Percentiles rank a stretch among this genome's conserved stretches.
Conservation (phyloP, 1,140 invertebrate genomes). For the Anoplophora glabripennis region DNA sequence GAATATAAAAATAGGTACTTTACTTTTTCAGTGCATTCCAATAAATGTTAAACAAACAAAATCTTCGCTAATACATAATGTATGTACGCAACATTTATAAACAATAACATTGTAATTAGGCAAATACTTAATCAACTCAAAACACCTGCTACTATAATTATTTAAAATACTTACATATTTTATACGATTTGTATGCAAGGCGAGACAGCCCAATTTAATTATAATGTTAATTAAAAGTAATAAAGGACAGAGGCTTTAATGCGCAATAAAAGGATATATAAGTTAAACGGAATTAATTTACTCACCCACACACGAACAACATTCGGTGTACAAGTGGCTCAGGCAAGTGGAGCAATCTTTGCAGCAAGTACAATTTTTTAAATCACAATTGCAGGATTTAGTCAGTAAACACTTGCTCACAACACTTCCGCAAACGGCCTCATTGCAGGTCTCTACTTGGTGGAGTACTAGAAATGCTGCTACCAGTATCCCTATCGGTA, state of each 20-base stretch:
- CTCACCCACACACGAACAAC: slow-evolving; percentile 85
- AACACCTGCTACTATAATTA: too few species aligned
- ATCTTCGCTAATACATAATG: too few species aligned
- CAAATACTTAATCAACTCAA: too few species aligned
- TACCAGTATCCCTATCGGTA: slow-evolving; percentile 8
- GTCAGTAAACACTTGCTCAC: slow-evolving; percentile 96
- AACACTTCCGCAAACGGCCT: slow-evolving; percentile 87
- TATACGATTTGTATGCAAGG: too few species aligned
- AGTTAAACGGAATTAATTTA: neutral
- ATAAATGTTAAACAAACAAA: too few species aligned
- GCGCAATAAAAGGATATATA: neutral
- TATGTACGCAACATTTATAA: too few species aligned
- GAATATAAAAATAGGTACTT: too few species aligned
- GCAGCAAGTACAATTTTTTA: slow-evolving; percentile 83
- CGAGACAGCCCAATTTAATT: too few species aligned
- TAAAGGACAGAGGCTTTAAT: too few species aligned
- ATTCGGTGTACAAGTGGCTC: slow-evolving; percentile 84
- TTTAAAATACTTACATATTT: neutral
- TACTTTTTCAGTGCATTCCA: too few species aligned
- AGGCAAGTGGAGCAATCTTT: slow-evolving; percentile 89
- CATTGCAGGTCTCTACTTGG: slow-evolving; percentile 55
- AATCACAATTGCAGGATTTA: slow-evolving; percentile 84
- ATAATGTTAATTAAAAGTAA: too few species aligned
- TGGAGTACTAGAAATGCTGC: slow-evolving; percentile 16
- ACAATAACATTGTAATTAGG: too few species aligned